Evolutionary conservation across 1,140 invertebrate species (phyloP).

Genomic region (Aradophagus sp.): DNA sequence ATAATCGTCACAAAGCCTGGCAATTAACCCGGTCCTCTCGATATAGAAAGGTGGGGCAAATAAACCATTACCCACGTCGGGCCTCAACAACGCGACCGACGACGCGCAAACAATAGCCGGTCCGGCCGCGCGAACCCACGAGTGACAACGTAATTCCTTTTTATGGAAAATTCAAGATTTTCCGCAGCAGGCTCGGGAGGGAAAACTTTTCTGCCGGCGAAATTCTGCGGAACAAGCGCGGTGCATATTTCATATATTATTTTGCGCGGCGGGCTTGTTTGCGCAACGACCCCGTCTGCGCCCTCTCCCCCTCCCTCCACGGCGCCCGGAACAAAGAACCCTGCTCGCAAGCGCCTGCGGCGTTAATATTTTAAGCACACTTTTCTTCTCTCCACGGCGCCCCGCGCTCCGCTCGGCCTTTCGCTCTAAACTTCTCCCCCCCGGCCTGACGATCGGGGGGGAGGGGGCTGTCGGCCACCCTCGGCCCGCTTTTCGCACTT

Average conservation of each 20-base stretch:
- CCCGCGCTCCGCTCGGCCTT: conserved; percentile 37
- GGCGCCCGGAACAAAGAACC: conserved; percentile 70
- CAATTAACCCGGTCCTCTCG: too few relatives aligned
- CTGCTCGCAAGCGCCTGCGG: conserved; percentile 67
- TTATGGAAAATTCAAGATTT: conserved; percentile 75
- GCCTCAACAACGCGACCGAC: too few relatives aligned
- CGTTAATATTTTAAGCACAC: conserved; percentile 76
- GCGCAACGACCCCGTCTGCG: conserved; percentile 57
- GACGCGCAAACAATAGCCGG: background rate
- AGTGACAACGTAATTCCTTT: conserved; percentile 67
- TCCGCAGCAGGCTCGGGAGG: conserved; percentile 67
- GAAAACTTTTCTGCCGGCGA: conserved; percentile 64
- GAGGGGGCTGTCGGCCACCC: conserved; percentile 3
- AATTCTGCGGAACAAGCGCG: conserved; percentile 64
- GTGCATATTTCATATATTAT: conserved; percentile 75
- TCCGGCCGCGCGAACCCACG: conserved; percentile 6
- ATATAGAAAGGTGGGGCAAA: too few relatives aligned
- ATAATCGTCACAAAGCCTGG: too few relatives aligned
- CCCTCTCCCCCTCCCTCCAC: conserved; percentile 42
- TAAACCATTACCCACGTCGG: too few relatives aligned
- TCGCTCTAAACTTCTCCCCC: conserved; percentile 41
- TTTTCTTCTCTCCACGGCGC: conserved; percentile 66
- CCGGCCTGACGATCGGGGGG: background rate
- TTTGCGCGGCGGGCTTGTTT: conserved; percentile 73
- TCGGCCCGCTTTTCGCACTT: conserved; percentile 40